Conservation (phyloP, 1,140 invertebrate species). For the Akabosia matsudoensis region DNA sequence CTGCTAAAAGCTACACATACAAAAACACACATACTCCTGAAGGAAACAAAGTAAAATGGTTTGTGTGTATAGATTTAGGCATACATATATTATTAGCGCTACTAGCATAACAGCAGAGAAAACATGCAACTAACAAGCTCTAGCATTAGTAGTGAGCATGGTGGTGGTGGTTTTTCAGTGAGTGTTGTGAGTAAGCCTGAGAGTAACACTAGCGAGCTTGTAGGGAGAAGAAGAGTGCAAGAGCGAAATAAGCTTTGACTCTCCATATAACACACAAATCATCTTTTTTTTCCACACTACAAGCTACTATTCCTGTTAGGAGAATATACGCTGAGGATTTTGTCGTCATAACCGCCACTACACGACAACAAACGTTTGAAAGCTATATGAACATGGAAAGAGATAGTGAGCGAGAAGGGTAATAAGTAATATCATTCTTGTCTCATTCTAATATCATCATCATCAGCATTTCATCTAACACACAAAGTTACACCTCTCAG, state of each 20-base stretch:
- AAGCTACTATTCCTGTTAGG: background rate
- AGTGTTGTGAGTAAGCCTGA: background rate
- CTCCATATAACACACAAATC: constrained; percentile 23
- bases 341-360: constrained; percentile 8
- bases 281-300: constrained; percentile 6
- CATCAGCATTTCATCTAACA: constrained; percentile 9
- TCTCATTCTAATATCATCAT: constrained; percentile 11
- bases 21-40: no score
- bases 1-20: background rate
- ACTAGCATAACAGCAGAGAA: no score
- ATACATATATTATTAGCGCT: no score
- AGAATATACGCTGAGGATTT: background rate
- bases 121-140: background rate
- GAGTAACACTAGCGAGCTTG: background rate
- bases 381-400: background rate
- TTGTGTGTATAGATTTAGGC: no score
- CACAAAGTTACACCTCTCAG: background rate
- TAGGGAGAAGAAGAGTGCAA: background rate
- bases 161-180: background rate
- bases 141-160: background rate
- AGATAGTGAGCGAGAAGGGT: background rate
- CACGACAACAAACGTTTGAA: background rate
- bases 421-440: constrained; percentile 23
- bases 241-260: constrained; percentile 4
- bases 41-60: background rate